Conservation (phyloP, 2,113 vertebrate species). For the Scomber scombrus region DNA sequence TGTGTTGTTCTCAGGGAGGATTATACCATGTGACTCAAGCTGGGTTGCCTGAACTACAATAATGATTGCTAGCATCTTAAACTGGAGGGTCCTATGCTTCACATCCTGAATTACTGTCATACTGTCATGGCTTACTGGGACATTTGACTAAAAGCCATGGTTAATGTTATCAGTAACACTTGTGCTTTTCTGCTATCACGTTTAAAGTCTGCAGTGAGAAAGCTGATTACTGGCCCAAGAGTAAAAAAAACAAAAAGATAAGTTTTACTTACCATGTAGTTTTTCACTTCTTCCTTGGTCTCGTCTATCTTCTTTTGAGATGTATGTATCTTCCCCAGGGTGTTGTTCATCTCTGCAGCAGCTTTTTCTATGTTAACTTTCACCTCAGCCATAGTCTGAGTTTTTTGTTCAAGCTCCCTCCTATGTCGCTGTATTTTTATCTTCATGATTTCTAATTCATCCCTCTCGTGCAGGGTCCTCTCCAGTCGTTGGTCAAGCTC, state of each 20-base stretch:
- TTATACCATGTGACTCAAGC: too few relatives aligned
- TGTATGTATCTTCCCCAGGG: conserved; percentile 43
- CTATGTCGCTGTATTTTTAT: conserved; percentile 44
- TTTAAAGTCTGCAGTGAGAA: neutral
- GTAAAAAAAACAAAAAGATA: neutral
- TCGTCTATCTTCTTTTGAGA: conserved; percentile 39
- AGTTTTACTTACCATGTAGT: conserved; percentile 41
- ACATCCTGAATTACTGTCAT: too few relatives aligned
- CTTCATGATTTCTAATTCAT: conserved; percentile 48
- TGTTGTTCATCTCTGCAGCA: conserved; percentile 37
- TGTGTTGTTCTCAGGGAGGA: too few relatives aligned
- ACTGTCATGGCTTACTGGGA: too few relatives aligned
- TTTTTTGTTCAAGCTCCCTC: conserved; percentile 44
- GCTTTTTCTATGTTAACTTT: conserved; percentile 48
- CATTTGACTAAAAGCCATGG: too few relatives aligned
- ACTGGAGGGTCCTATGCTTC: too few relatives aligned
- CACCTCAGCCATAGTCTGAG: conserved; percentile 23
- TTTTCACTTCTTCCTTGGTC: conserved; percentile 33
- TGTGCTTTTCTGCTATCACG: neutral
- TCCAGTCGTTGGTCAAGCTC: conserved; percentile 61
- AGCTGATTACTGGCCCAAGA: neutral
- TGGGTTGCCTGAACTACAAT: too few relatives aligned
- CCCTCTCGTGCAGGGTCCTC: conserved; percentile 39
- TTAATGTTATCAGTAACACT: too few relatives aligned
- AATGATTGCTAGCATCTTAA: too few relatives aligned